Conservation (phyloP, 2,113 vertebrate genomes). For the Oxyura jamaicensis region DNA sequence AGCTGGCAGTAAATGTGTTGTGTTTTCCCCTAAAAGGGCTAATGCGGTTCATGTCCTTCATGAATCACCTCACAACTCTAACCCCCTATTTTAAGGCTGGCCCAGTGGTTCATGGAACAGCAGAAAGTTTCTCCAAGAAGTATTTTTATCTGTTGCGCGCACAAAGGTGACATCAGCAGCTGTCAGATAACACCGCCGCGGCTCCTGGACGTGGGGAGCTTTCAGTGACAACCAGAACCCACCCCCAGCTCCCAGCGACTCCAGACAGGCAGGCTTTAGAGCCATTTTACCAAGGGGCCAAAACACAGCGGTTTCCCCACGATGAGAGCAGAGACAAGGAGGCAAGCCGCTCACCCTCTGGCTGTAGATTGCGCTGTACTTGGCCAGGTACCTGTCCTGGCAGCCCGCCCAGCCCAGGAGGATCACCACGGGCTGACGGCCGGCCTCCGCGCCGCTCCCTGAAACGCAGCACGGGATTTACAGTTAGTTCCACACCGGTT, state of each 20-base stretch:
- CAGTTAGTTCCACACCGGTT: no score
- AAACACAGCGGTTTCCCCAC: no score
- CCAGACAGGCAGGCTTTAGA: neutral
- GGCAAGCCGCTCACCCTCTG: constrained; percentile 80
- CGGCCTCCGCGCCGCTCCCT: constrained; percentile 64
- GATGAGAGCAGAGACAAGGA: no score
- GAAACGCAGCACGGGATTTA: constrained; percentile 23
- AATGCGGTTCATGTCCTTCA: neutral
- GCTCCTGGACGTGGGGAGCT: neutral
- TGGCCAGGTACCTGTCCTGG: constrained; percentile 89
- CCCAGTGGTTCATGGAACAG: neutral
- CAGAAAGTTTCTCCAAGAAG: neutral
- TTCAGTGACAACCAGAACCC: neutral
- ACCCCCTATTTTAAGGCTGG: no score
- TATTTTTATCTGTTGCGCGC: neutral
- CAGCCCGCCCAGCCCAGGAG: constrained; percentile 97
- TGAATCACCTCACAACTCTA: neutral
- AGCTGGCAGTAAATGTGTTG: neutral
- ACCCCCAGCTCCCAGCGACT: neutral
- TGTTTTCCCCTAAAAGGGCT: neutral
- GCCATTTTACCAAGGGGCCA: neutral
- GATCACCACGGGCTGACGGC: constrained; percentile 86
- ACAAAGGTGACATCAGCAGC: neutral
- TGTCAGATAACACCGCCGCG: neutral
- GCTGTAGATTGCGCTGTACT: constrained; percentile 93